Evolutionary conservation across 2,797 vertebrate species (phyloP).

Genomic region (Sandelia bainsii): DNA sequence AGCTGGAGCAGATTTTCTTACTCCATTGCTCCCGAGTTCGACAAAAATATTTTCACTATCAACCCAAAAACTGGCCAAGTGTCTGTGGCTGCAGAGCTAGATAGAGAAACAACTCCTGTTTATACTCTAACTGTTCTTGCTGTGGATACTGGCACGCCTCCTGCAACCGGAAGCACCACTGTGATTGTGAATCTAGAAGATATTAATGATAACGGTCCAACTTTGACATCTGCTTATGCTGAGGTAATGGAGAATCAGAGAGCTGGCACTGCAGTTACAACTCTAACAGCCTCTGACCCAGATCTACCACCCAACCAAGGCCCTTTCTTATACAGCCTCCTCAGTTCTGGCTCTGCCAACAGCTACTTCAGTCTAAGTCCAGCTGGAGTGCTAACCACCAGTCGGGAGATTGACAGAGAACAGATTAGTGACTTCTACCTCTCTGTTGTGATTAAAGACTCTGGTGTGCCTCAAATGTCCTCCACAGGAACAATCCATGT

Average conservation of each 20-base stretch:
- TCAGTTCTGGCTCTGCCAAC: conserved; percentile 89
- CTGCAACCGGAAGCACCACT: conserved; percentile 92
- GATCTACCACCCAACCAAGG: conserved; percentile 97
- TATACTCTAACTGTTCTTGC: conserved; percentile 94
- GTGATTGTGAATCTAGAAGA: conserved; percentile 95
- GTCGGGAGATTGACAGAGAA: conserved; percentile 95
- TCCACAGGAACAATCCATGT: conserved; percentile 95
- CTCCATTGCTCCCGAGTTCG: conserved; percentile 88
- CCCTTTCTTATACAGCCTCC: conserved; percentile 92
- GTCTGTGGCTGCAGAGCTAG: conserved; percentile 92
- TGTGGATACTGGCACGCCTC: conserved; percentile 91
- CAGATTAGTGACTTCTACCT: conserved; percentile 94
- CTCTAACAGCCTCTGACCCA: conserved; percentile 89
- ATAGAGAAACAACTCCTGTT: conserved; percentile 91
- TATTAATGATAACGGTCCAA: conserved; percentile 97
- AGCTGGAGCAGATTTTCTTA: conserved; percentile 99
- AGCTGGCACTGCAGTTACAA: conserved; percentile 90
- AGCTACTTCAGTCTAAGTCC: conserved; percentile 94
- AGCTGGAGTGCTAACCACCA: conserved; percentile 90
- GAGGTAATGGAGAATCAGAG: conserved; percentile 95
- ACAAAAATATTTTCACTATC: conserved; percentile 92
- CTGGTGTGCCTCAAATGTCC: conserved; percentile 97
- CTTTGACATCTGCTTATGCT: conserved; percentile 86
- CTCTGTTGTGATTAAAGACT: conserved; percentile 93
- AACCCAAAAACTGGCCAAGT: conserved; percentile 96